A percentile compares a stretch with the other conserved stretches of the same genome.
These are phyloP conservation scores for Conus ventricosus DNA, from an alignment of 1,140 invertebrate species.

Conservation along the genomic window DNA sequence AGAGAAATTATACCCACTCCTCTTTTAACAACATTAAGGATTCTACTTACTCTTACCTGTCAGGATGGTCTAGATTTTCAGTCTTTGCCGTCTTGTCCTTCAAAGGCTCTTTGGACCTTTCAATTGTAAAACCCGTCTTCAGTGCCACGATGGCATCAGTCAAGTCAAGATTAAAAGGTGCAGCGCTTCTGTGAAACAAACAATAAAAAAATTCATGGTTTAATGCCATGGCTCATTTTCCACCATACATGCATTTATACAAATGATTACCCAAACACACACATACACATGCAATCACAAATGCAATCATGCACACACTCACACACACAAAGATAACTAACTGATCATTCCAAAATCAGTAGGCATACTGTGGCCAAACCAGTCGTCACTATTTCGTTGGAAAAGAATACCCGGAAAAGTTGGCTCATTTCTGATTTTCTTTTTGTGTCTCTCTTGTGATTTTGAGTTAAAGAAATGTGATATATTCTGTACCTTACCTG, in stretches of 20 bases:
- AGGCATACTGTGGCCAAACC: too few species aligned
- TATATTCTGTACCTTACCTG: too few species aligned
- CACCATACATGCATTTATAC: background rate
- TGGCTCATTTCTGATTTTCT: too few species aligned
- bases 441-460: too few species aligned
- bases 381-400: too few species aligned
- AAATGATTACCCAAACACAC: too few species aligned
- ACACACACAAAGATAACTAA: too few species aligned
- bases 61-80: conserved; percentile 6
- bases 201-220: background rate
- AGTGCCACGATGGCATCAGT: conserved; percentile 67
- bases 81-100: conserved; percentile 13
- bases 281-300: background rate
- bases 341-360: too few species aligned
- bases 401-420: too few species aligned
- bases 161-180: conserved; percentile 72
- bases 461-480: too few species aligned
- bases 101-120: conserved; percentile 40
- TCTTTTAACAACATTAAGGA: background rate
- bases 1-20: too few species aligned
- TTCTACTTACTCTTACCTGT: background rate
- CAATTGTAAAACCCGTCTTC: conserved; percentile 69
- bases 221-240: background rate
- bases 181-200: conserved; percentile 70
- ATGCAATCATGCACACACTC: background rate